Conservation (phyloP, 2,888 invertebrate genomes). For the Erebia palarica region DNA sequence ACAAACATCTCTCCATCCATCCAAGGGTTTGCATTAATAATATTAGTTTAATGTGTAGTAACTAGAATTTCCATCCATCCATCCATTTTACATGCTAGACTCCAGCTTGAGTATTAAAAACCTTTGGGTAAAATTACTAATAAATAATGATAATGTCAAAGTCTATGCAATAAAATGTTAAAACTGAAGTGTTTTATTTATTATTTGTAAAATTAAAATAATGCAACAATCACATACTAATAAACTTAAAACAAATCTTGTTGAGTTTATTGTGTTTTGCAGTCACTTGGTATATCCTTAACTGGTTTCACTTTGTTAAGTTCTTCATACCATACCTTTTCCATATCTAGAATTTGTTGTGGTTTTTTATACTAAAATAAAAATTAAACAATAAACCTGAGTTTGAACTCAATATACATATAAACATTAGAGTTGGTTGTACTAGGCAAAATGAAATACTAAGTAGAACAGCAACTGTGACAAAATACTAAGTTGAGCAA, state of each 20-base stretch:
- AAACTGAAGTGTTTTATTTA: not conserved
- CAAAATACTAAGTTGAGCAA: too few relatives aligned
- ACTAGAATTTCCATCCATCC: too few relatives aligned
- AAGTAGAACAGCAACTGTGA: too few relatives aligned
- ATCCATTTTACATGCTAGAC: too few relatives aligned
- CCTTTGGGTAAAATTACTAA: too few relatives aligned
- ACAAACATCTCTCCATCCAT: too few relatives aligned
- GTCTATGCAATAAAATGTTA: not conserved
- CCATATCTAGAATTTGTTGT: constrained; percentile 85
- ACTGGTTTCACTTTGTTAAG: constrained; percentile 68
- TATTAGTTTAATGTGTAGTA: too few relatives aligned
- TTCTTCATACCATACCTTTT: constrained; percentile 82
- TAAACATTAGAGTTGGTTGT: too few relatives aligned
- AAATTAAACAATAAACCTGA: not conserved
- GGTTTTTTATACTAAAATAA: constrained; percentile 89
- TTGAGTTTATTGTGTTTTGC: constrained; percentile 65
- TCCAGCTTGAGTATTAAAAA: too few relatives aligned
- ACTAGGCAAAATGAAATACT: too few relatives aligned
- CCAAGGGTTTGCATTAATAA: too few relatives aligned
- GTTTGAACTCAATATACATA: not conserved
- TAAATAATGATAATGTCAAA: too few relatives aligned
- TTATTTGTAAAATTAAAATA: not conserved
- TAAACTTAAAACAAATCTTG: not conserved
- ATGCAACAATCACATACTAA: not conserved
- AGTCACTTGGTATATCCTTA: constrained; percentile 73